Evolutionary conservation across 2,113 vertebrate genomes (phyloP).

Genomic region (Phoenicopterus ruber): DNA sequence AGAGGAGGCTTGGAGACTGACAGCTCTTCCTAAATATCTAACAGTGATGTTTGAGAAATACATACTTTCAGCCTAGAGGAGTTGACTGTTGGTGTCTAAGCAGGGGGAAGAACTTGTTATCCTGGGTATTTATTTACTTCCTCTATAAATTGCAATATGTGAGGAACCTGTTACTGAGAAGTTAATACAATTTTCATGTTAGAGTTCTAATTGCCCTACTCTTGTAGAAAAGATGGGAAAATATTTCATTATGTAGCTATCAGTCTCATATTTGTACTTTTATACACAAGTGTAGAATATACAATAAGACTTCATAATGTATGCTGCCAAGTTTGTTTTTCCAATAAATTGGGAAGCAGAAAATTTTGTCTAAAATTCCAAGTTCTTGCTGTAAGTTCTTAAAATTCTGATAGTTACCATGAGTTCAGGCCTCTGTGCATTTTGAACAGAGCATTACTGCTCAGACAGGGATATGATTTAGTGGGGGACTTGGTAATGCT

Average conservation of each 20-base stretch:
- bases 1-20: neutral
- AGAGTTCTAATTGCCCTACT: neutral
- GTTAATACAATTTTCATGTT: neutral
- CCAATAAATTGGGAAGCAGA: neutral
- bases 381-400: neutral
- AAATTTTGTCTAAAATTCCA: neutral
- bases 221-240: neutral
- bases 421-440: neutral
- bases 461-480: no score
- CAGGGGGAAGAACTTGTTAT: neutral
- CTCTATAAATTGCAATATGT: neutral
- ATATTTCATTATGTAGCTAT: neutral
- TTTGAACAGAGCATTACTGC: neutral
- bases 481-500: no score
- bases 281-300: neutral
- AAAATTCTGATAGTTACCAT: neutral
- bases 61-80: neutral
- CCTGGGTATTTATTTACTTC: neutral
- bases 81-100: neutral
- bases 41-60: neutral
- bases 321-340: neutral
- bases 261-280: neutral
- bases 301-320: neutral
- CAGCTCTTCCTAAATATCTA: neutral
- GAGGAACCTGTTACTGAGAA: neutral